Conservation (phyloP, 2,113 vertebrate genomes). For the Solea senegalensis region DNA sequence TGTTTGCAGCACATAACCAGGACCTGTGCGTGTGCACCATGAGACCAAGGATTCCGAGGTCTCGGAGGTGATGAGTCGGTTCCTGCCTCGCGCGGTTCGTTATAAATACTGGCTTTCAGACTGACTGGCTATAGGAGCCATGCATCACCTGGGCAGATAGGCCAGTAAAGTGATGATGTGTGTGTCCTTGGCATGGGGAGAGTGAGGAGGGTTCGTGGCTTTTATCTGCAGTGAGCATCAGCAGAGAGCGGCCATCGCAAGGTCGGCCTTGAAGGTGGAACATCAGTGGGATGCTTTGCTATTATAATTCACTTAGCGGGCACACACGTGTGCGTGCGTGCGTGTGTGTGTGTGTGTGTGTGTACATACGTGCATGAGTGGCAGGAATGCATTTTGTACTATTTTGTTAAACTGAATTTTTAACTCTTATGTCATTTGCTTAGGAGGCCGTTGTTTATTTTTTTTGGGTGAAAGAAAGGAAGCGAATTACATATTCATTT, state of each 20-base stretch:
- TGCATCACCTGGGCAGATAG: conserved; percentile 76
- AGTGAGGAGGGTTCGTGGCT: conserved; percentile 63
- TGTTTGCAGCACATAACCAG: conserved; percentile 9
- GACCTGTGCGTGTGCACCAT: neutral
- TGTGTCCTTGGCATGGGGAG: conserved; percentile 70
- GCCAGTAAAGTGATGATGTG: conserved; percentile 74
- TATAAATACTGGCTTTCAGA: conserved; percentile 66
- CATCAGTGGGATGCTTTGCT: conserved; percentile 51
- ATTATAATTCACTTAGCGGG: conserved; percentile 62
- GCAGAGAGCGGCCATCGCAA: conserved; percentile 65
- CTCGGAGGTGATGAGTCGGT: conserved; percentile 54
- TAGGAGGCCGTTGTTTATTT: too few relatives aligned
- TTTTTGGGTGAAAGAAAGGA: neutral
- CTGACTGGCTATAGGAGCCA: conserved; percentile 71
- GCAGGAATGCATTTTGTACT: conserved; percentile 12
- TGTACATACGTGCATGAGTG: too few relatives aligned
- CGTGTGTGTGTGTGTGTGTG: too few relatives aligned
- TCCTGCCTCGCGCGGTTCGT: conserved; percentile 61
- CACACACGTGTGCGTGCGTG: conserved; percentile 18
- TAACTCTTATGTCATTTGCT: neutral
- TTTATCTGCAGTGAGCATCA: conserved; percentile 74
- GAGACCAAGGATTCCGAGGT: conserved; percentile 48
- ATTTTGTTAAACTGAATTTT: neutral
- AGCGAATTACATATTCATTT: neutral
- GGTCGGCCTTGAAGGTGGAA: conserved; percentile 74